phyloP scores from a whole-genome alignment of 2,797 vertebrate genomes.

The Tinamus major region DNA sequence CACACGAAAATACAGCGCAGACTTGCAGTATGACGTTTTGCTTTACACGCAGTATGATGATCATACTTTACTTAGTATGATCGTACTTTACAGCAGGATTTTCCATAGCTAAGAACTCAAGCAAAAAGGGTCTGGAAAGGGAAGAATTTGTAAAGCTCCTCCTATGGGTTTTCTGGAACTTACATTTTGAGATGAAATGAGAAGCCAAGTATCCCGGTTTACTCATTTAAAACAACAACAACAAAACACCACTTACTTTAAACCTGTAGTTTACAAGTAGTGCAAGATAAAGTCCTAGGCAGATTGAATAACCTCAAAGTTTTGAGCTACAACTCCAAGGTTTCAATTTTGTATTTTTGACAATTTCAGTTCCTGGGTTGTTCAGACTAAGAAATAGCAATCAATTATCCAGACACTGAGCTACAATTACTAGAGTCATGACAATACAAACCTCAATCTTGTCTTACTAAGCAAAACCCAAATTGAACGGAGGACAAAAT shows the following conservation, averaged over 20 bases:
- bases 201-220: not conserved
- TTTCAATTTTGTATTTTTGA: not conserved
- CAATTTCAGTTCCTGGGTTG: not conserved
- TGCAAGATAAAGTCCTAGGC: accelerated
- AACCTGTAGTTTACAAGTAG: not conserved
- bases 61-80: no score
- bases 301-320: not conserved
- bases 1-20: not conserved
- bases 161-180: not conserved
- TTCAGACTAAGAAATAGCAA: not conserved
- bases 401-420: not conserved
- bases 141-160: not conserved
- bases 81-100: not conserved
- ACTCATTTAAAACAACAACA: not conserved
- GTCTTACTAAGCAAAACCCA: not conserved
- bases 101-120: not conserved
- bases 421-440: not conserved
- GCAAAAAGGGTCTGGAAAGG: not conserved
- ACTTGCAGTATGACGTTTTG: not conserved
- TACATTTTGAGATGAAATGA: not conserved
- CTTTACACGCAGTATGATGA: not conserved
- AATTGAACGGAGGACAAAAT: not conserved
- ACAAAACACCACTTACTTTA: not conserved
- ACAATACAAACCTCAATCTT: not conserved
- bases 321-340: not conserved